phyloP scores from a whole-genome alignment of 2,113 vertebrate genomes.

The Rhineura floridana region DNA sequence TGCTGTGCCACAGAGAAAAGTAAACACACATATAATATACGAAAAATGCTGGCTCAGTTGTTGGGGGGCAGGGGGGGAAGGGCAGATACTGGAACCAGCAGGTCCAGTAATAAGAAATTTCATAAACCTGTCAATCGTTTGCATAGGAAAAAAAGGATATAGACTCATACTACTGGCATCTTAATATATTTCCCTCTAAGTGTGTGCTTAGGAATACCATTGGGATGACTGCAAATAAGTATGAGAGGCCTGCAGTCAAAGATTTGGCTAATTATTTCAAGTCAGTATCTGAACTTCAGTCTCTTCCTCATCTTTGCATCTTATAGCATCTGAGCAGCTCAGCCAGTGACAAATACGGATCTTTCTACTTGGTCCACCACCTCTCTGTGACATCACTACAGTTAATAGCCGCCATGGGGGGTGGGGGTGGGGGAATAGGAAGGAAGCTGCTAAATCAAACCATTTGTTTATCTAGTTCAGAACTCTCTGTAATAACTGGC shows the following conservation, averaged over 20 bases:
- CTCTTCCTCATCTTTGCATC: not conserved
- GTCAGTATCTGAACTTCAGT: not conserved
- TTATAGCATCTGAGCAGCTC: not conserved
- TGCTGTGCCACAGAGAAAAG: too few species aligned
- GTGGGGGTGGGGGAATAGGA: not conserved
- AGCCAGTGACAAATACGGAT: not conserved
- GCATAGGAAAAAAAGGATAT: not conserved
- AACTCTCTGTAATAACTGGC: not conserved
- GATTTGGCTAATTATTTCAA: too few species aligned
- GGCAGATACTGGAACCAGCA: not conserved
- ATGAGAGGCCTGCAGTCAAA: not conserved
- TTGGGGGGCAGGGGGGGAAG: not conserved
- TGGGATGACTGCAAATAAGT: not conserved
- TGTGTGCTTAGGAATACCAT: not conserved
- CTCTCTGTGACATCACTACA: not conserved
- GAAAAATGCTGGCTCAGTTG: not conserved
- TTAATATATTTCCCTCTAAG: not conserved
- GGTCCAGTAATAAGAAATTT: not conserved
- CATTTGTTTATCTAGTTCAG: not conserved
- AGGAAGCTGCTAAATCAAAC: not conserved
- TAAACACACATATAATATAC: not conserved
- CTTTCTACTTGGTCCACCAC: too few species aligned
- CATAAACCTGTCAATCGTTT: not conserved
- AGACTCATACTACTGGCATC: not conserved
- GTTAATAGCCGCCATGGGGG: not conserved